Conservation (phyloP, 2,888 invertebrate genomes). For the Macrosiphum euphorbiae region DNA sequence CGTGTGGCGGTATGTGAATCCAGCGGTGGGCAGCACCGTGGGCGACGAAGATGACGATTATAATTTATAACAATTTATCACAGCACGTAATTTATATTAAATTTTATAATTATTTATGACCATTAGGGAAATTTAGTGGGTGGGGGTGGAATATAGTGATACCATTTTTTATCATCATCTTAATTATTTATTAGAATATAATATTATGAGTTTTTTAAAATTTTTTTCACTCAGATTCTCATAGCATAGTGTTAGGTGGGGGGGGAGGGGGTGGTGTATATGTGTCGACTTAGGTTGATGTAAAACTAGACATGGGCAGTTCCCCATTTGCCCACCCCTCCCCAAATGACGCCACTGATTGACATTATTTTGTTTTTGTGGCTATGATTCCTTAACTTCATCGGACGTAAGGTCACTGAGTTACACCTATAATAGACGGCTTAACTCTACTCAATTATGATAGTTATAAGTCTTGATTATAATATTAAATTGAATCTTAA, state of each 20-base stretch:
- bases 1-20: neutral
- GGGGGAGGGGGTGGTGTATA: too few species aligned
- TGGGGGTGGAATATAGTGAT: neutral
- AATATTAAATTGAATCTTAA: neutral
- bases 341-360: too few species aligned
- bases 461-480: neutral
- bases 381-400: neutral
- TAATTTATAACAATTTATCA: neutral
- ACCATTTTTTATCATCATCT: neutral
- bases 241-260: too few species aligned
- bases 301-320: too few species aligned
- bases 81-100: neutral
- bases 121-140: too few species aligned
- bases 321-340: too few species aligned
- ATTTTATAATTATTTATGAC: too few species aligned
- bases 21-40: neutral
- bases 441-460: neutral
- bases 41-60: neutral
- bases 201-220: neutral
- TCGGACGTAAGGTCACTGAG: too few species aligned
- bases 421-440: too few species aligned
- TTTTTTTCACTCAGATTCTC: too few species aligned
- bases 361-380: neutral
- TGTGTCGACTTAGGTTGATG: too few species aligned
- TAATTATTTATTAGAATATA: neutral